A percentile compares a stretch with the other conserved stretches of the same genome.
phyloP scores from a whole-genome alignment of 1,140 invertebrate species.

The Phthorimaea operculella region DNA sequence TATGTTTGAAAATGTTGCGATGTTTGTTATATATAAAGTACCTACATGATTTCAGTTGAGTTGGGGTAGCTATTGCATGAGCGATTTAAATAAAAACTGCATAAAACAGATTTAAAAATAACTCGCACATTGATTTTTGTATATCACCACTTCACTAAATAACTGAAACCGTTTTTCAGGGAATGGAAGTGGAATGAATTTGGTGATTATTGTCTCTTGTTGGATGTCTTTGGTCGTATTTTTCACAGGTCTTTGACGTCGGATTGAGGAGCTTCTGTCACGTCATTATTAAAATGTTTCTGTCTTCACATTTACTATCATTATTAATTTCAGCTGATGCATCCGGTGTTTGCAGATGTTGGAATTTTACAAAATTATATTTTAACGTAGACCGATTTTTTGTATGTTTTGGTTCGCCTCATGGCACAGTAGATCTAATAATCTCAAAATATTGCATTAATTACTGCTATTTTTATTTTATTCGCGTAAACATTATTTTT shows the following conservation, averaged over 20 bases:
- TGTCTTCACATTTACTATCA: slow-evolving; percentile 35
- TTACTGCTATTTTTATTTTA: not conserved
- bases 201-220: slow-evolving; percentile 47
- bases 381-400: no score
- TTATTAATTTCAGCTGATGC: slow-evolving; percentile 54
- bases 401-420: not conserved
- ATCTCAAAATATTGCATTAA: not conserved
- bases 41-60: slow-evolving; percentile 2
- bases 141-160: slow-evolving; percentile 58
- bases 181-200: slow-evolving; percentile 63
- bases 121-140: slow-evolving; percentile 54
- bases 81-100: slow-evolving; percentile 50
- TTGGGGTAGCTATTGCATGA: slow-evolving; percentile 30
- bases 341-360: slow-evolving; percentile 58
- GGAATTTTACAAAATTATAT: slow-evolving; percentile 35
- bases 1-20: no score
- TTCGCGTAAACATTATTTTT: not conserved
- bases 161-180: slow-evolving; percentile 46
- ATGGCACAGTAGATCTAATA: no score
- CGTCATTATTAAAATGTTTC: slow-evolving; percentile 43
- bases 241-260: slow-evolving; percentile 54
- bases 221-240: slow-evolving; percentile 16
- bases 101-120: slow-evolving; percentile 55
- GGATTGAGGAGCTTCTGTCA: slow-evolving; percentile 56
- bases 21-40: no score